Evolutionary conservation across 35 echinoderm and acorn worm genomes (phyloP).

Genomic region (Apostichopus californicus): DNA sequence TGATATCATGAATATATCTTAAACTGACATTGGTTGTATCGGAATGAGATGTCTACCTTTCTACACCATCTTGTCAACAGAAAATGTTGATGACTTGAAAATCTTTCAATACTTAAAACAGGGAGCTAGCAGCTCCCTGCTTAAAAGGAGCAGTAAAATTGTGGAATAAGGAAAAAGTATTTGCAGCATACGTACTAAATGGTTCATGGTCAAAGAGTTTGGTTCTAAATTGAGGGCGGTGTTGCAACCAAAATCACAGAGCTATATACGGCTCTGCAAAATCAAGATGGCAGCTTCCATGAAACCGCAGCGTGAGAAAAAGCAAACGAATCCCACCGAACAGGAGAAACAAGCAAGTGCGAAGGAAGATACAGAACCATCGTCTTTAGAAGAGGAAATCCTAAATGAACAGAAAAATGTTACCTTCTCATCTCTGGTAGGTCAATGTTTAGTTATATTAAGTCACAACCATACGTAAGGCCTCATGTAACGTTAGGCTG

Average conservation of each 20-base stretch:
- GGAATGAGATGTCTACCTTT: too few species aligned
- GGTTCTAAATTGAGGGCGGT: not conserved
- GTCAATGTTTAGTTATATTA: not conserved
- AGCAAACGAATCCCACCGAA: not conserved
- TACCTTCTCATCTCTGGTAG: conserved; percentile 27
- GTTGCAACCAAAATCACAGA: not conserved
- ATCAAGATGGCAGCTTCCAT: conserved; percentile 45
- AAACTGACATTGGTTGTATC: too few species aligned
- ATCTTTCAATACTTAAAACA: too few species aligned
- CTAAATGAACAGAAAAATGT: conserved; percentile 41
- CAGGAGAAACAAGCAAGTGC: not conserved
- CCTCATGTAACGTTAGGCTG: not conserved
- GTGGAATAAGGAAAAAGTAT: too few species aligned
- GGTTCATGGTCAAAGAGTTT: not conserved
- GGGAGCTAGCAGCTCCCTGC: too few species aligned
- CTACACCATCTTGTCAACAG: too few species aligned
- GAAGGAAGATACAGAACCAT: not conserved
- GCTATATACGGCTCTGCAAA: too few species aligned
- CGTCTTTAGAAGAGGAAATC: conserved; percentile 27
- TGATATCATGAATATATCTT: too few species aligned
- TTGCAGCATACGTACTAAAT: not conserved
- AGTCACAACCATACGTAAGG: not conserved
- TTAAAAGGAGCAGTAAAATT: too few species aligned
- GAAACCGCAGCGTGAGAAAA: not conserved
- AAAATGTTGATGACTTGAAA: too few species aligned